Evolutionary conservation across 2,113 vertebrate genomes (phyloP).

Genomic region (Ovis canadensis): DNA sequence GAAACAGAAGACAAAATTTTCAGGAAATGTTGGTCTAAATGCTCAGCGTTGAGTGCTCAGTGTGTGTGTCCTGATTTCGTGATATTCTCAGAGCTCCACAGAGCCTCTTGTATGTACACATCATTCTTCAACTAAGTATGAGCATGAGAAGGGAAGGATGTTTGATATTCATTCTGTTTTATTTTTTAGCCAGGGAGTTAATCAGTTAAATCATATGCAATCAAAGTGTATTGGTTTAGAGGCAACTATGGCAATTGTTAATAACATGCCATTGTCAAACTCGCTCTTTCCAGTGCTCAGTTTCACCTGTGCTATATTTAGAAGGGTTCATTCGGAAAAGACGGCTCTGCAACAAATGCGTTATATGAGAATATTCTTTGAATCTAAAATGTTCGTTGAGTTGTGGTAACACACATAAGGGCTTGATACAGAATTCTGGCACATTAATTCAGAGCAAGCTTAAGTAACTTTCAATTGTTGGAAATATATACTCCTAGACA

Average conservation of each 20-base stretch:
- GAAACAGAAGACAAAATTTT: neutral
- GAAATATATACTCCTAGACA: conserved; percentile 20
- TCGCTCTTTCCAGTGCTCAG: neutral
- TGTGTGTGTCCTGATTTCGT: neutral
- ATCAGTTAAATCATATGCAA: neutral
- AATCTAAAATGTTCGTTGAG: conserved; percentile 44
- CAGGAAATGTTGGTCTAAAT: neutral
- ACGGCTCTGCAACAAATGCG: conserved; percentile 19
- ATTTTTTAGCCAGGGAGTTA: conserved; percentile 20
- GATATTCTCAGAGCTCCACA: neutral
- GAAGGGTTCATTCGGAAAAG: conserved; percentile 40
- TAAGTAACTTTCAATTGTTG: conserved; percentile 37
- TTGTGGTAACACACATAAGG: conserved; percentile 9
- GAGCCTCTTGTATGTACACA: neutral
- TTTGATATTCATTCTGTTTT: neutral
- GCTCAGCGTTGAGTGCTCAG: neutral
- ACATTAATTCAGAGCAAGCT: conserved; percentile 38
- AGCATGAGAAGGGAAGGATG: neutral
- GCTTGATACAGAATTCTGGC: conserved; percentile 30
- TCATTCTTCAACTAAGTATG: conserved; percentile 11
- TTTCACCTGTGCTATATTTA: conserved; percentile 54
- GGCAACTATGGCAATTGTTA: neutral
- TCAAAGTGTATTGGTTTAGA: neutral
- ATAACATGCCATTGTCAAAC: conserved; percentile 1
- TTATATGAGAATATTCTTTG: neutral